A percentile compares a stretch with the other conserved stretches of the same genome.
Conservation (phyloP, 2,888 invertebrate genomes). For the Mesorhabditis sp. region DNA sequence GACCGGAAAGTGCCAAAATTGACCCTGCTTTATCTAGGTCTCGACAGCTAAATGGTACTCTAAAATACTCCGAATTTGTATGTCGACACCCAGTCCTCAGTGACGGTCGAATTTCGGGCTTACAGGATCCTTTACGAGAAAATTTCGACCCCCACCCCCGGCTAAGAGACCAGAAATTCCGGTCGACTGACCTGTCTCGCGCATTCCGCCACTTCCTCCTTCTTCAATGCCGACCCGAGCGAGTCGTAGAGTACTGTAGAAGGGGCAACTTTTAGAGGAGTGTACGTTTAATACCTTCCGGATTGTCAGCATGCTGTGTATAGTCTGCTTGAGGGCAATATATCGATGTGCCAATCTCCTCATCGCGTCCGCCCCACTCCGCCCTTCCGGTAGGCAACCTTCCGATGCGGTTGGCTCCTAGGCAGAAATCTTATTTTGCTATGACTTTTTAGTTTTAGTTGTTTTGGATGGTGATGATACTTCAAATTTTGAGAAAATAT, state of each 20-base stretch:
- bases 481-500: no score
- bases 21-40: no score
- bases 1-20: no score
- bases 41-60: no score
- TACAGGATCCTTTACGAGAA: neutral
- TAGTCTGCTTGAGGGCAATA: constrained; percentile 4
- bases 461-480: no score
- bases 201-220: neutral
- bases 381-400: neutral
- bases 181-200: neutral
- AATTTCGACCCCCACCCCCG: neutral
- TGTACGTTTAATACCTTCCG: neutral
- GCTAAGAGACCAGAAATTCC: no score
- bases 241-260: neutral
- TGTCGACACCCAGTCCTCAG: no score
- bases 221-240: neutral
- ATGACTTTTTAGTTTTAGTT: no score
- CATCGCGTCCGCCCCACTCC: constrained; percentile 1
- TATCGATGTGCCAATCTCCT: neutral
- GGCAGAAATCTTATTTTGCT: no score
- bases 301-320: neutral
- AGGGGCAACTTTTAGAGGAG: no score
- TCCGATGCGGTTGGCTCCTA: constrained; percentile 59
- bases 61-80: no score
- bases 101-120: no score